These are phyloP conservation scores for Sinosuthora webbiana DNA, from an alignment of 2,113 vertebrate species.

Conservation along the genomic window DNA sequence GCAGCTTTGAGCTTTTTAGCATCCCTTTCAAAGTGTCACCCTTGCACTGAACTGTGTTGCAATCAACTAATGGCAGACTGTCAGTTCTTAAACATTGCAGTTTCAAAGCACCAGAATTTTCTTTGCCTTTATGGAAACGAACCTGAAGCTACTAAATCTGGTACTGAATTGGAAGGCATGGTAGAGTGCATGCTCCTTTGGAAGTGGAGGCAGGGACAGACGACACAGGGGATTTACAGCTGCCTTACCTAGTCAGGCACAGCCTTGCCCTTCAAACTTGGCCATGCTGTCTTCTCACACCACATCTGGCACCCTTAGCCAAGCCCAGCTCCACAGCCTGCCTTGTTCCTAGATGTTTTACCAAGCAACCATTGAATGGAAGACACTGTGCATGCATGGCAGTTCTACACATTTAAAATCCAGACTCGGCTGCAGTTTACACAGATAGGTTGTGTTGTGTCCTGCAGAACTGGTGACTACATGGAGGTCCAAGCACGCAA, in stretches of 20 bases:
- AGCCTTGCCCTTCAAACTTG: neutral
- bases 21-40: neutral
- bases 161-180: rapidly evolving
- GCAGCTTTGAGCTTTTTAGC: neutral
- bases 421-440: neutral
- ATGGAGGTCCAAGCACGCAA: neutral
- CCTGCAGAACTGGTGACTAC: rapidly evolving
- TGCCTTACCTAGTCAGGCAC: neutral
- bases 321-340: neutral
- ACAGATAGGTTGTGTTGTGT: neutral
- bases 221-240: neutral
- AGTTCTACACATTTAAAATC: neutral
- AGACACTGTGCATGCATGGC: neutral
- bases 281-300: neutral
- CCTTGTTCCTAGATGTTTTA: neutral
- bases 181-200: neutral
- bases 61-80: neutral
- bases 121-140: neutral
- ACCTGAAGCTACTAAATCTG: neutral
- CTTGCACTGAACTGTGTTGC: neutral
- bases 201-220: neutral
- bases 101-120: neutral
- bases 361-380: neutral
- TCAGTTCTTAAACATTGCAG: neutral
- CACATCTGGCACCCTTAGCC: neutral